phyloP scores from a whole-genome alignment of 1,140 invertebrate genomes.

The Helicoverpa armigera region DNA sequence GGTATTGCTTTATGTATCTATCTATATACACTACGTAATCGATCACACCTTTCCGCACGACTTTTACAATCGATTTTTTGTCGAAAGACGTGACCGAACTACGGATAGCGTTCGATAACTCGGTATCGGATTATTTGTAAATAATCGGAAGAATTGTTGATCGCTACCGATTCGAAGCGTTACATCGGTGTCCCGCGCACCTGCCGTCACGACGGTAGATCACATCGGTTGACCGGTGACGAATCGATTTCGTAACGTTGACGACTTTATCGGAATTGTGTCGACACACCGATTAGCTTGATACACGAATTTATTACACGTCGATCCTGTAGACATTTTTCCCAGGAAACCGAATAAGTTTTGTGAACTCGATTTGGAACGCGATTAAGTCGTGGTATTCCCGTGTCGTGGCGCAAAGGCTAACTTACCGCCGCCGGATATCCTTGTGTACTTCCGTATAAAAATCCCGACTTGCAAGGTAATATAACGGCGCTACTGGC shows the following conservation, averaged over 20 bases:
- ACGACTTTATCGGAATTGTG: constrained; percentile 79
- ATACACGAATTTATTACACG: constrained; percentile 51
- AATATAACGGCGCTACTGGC: neutral
- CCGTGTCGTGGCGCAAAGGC: neutral
- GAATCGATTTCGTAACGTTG: constrained; percentile 79
- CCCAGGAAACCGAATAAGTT: constrained; percentile 29
- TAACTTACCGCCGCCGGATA: neutral
- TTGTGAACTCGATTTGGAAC: constrained; percentile 22
- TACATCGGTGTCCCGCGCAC: constrained; percentile 69
- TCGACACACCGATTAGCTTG: constrained; percentile 65
- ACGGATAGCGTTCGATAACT: constrained; percentile 61
- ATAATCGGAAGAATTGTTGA: constrained; percentile 72
- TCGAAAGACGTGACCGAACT: constrained; percentile 70
- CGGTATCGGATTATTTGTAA: constrained; percentile 72
- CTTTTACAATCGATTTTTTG: constrained; percentile 76
- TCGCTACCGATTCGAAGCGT: constrained; percentile 71
- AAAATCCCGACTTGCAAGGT: constrained; percentile 15
- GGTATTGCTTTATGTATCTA: constrained; percentile 6
- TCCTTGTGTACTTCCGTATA: constrained; percentile 34
- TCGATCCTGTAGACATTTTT: constrained; percentile 41
- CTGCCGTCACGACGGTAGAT: constrained; percentile 81
- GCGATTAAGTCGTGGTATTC: constrained; percentile 7
- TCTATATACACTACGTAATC: constrained; percentile 46
- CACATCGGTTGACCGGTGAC: constrained; percentile 79
- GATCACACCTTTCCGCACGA: constrained; percentile 75